phyloP scores from a whole-genome alignment of 2,113 vertebrate species.

The Arothron firmamentum region DNA sequence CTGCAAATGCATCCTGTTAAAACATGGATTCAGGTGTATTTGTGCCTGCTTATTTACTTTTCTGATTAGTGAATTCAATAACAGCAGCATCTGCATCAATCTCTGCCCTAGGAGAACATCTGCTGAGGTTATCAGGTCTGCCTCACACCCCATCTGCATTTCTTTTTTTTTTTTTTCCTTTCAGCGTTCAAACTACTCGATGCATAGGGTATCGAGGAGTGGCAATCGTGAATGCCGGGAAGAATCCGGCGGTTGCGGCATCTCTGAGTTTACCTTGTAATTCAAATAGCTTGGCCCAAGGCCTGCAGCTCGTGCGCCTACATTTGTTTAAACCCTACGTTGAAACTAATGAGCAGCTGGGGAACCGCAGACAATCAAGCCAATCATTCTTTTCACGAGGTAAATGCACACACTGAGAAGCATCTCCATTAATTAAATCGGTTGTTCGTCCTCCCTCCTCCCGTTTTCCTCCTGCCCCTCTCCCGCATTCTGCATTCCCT shows the following conservation, averaged over 20 bases:
- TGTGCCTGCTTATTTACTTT: too few species aligned
- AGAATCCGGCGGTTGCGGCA: conserved; percentile 34
- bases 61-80: too few species aligned
- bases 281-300: conserved; percentile 48
- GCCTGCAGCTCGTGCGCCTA: conserved; percentile 44
- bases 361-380: conserved; percentile 61
- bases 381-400: conserved; percentile 54
- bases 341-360: conserved; percentile 64
- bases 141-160: not conserved
- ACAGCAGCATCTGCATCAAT: too few species aligned
- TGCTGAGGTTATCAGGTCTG: too few species aligned
- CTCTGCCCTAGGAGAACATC: too few species aligned
- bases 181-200: not conserved
- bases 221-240: conserved; percentile 41
- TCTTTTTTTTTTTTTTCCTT: not conserved
- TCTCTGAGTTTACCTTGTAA: conserved; percentile 50
- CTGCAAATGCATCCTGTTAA: too few species aligned
- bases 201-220: not conserved
- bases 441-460: conserved; percentile 17
- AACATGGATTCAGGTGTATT: too few species aligned
- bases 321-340: conserved; percentile 55
- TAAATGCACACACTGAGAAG: conserved; percentile 39
- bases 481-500: conserved; percentile 17
- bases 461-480: conserved; percentile 6
- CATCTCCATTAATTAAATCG: conserved; percentile 62